Conservation (phyloP, 1,140 invertebrate genomes). For the Campoletis sonorensis region DNA sequence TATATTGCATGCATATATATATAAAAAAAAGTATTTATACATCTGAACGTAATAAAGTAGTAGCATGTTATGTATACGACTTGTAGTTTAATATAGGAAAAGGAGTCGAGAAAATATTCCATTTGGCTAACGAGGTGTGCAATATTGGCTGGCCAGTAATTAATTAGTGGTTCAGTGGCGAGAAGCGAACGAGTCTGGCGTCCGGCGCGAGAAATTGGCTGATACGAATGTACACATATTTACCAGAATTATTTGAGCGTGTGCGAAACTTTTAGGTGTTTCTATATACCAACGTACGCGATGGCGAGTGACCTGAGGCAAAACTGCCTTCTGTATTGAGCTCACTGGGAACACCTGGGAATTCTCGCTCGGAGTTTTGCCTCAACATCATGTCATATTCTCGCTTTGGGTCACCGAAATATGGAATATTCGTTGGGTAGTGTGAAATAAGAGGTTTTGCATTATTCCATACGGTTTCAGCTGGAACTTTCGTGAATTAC, state of each 20-base stretch:
- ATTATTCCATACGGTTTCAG: too few relatives aligned
- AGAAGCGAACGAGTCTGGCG: slow-evolving; percentile 21
- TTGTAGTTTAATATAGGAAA: slow-evolving; percentile 36
- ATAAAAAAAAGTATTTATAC: neutral
- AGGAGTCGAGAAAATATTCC: slow-evolving; percentile 46
- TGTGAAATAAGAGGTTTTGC: too few relatives aligned
- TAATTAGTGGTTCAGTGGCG: slow-evolving; percentile 51
- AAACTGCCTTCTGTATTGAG: neutral
- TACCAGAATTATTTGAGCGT: neutral
- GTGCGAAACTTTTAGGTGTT: slow-evolving; percentile 5
- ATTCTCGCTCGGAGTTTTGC: neutral
- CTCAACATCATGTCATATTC: neutral
- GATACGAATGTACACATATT: neutral
- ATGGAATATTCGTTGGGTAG: too few relatives aligned
- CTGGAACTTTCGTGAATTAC: too few relatives aligned
- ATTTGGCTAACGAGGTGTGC: slow-evolving; percentile 55
- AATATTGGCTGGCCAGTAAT: slow-evolving; percentile 52
- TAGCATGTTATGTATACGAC: slow-evolving; percentile 37
- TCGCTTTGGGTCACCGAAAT: neutral
- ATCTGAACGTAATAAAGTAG: slow-evolving; percentile 36
- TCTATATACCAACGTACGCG: neutral
- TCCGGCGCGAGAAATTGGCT: slow-evolving; percentile 10
- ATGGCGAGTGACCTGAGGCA: neutral
- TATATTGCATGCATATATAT: neutral
- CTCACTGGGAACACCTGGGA: neutral